These are phyloP conservation scores for Trematomus loennbergii DNA, from an alignment of 2,113 vertebrate genomes.

Conservation along the genomic window DNA sequence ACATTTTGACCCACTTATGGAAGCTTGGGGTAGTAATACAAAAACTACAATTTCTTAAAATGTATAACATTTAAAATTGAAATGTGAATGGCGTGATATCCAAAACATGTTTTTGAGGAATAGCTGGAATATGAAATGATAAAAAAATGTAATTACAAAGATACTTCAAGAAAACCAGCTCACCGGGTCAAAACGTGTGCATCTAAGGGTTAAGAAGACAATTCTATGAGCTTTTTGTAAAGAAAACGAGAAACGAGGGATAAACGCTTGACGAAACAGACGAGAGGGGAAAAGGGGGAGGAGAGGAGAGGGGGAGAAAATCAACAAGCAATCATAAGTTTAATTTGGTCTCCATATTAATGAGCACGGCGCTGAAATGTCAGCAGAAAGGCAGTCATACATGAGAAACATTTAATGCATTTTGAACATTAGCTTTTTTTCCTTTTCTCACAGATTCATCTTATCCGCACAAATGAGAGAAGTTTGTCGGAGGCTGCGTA, in stretches of 20 bases:
- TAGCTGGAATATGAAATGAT: too few species aligned
- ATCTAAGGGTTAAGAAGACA: background rate
- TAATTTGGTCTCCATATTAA: conserved; percentile 87
- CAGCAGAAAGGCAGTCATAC: conserved; percentile 87
- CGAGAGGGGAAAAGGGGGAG: conserved; percentile 17
- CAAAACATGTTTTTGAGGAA: too few species aligned
- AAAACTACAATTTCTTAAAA: too few species aligned
- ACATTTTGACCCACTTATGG: too few species aligned
- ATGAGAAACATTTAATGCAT: conserved; percentile 86
- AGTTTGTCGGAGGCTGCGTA: conserved; percentile 62
- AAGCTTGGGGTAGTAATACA: too few species aligned
- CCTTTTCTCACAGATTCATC: conserved; percentile 74
- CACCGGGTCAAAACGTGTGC: too few species aligned
- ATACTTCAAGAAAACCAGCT: too few species aligned
- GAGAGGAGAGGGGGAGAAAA: conserved; percentile 57
- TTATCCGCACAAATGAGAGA: conserved; percentile 71
- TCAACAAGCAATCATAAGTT: conserved; percentile 85
- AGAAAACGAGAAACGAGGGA: conserved; percentile 22
- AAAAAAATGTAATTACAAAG: too few species aligned
- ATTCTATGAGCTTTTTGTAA: background rate
- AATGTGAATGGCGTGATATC: too few species aligned
- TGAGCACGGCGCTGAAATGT: conserved; percentile 83
- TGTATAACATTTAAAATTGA: too few species aligned
- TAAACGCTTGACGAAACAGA: conserved; percentile 62
- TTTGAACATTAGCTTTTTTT: conserved; percentile 68